These are phyloP conservation scores for Prinia subflava DNA, from an alignment of 2,113 vertebrate species.

Conservation along the genomic window DNA sequence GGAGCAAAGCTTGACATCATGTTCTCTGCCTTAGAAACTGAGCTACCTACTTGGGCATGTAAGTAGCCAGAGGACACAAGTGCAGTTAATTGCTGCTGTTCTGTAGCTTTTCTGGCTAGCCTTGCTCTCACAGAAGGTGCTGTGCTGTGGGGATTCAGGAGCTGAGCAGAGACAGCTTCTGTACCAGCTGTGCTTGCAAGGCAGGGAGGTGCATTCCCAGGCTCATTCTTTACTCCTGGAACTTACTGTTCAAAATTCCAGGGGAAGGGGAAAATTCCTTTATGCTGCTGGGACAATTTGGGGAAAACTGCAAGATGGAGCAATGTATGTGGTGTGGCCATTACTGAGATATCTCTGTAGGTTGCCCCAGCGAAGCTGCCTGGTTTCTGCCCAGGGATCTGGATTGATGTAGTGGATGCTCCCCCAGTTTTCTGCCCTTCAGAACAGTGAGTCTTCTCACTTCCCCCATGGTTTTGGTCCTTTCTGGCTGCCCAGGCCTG, in stretches of 20 bases:
- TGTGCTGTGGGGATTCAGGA: not conserved
- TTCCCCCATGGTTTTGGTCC: not conserved
- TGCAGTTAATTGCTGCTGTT: not conserved
- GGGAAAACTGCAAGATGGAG: not conserved
- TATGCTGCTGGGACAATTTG: not conserved
- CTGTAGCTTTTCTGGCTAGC: not conserved
- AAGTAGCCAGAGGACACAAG: not conserved
- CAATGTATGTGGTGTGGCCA: not conserved
- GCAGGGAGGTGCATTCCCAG: not conserved
- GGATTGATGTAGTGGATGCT: not conserved
- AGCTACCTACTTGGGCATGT: not conserved
- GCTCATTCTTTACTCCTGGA: not conserved
- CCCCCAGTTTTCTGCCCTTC: not conserved
- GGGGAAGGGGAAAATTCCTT: not conserved
- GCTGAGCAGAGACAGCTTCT: not conserved
- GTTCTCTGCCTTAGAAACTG: not conserved
- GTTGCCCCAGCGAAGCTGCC: not conserved
- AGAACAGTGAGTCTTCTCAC: fast-evolving
- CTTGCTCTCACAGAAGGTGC: fast-evolving
- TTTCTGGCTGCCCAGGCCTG: not conserved
- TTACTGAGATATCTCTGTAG: not conserved
- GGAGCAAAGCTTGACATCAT: not conserved
- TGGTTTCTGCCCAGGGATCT: not conserved
- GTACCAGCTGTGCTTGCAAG: not conserved
- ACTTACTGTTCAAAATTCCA: not conserved